Conservation (phyloP, 2,888 invertebrate species). For the Lottia gigantea region DNA sequence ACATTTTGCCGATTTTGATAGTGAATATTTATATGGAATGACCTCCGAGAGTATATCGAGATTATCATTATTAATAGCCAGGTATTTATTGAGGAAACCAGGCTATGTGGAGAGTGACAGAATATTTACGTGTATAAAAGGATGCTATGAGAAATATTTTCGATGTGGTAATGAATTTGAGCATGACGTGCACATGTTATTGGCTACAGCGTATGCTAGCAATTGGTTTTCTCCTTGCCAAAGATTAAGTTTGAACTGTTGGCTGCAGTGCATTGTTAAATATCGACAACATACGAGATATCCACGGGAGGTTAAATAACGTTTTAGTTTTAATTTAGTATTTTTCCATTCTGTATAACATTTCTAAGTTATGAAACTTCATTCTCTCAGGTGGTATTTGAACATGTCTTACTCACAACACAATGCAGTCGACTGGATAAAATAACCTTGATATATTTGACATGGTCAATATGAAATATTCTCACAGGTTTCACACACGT, state of each 20-base stretch:
- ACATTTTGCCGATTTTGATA: slow-evolving; percentile 51
- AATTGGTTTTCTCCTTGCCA: slow-evolving; percentile 61
- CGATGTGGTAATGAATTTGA: slow-evolving; percentile 47
- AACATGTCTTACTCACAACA: not conserved
- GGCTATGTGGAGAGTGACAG: slow-evolving; percentile 51
- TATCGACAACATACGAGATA: slow-evolving; percentile 36
- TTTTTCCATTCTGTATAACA: not conserved
- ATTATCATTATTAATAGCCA: slow-evolving; percentile 54
- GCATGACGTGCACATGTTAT: slow-evolving; percentile 62
- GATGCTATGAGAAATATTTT: slow-evolving; percentile 57
- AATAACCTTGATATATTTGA: too few relatives aligned
- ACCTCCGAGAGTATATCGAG: slow-evolving; percentile 53
- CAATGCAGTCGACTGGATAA: too few relatives aligned
- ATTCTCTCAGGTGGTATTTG: not conserved
- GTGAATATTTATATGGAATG: slow-evolving; percentile 57
- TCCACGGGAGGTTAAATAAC: not conserved
- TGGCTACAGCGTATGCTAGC: slow-evolving; percentile 63
- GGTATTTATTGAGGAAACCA: slow-evolving; percentile 54
- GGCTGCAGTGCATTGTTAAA: slow-evolving; percentile 54
- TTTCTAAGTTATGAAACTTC: not conserved
- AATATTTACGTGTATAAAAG: slow-evolving; percentile 52
- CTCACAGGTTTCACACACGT: too few relatives aligned
- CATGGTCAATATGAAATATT: too few relatives aligned
- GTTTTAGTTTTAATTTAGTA: not conserved
- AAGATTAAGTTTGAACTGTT: slow-evolving; percentile 50